phyloP scores from a whole-genome alignment of 2,888 invertebrate genomes.

The Hypomecis punctinalis region DNA sequence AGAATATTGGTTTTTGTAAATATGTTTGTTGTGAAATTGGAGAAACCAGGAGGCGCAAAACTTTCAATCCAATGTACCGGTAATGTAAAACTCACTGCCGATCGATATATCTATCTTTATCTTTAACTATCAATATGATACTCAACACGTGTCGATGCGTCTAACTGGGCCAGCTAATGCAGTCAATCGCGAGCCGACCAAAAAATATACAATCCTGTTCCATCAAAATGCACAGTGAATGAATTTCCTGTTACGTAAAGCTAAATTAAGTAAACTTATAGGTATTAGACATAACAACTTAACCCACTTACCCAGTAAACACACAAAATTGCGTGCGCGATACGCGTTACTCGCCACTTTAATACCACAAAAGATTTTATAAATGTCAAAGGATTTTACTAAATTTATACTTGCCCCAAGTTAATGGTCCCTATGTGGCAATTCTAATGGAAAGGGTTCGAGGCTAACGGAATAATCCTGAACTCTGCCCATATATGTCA shows the following conservation, averaged over 20 bases:
- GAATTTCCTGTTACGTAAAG: conserved; percentile 40
- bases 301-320: conserved; percentile 35
- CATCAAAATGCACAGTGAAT: conserved; percentile 36
- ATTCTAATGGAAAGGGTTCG: conserved; percentile 63
- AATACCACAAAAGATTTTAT: conserved; percentile 46
- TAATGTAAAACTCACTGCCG: conserved; percentile 26
- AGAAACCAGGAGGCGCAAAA: not conserved
- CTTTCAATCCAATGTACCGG: not conserved
- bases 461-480: conserved; percentile 54
- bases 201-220: conserved; percentile 65
- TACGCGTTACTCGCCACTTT: conserved; percentile 35
- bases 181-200: conserved; percentile 67
- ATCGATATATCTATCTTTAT: conserved; percentile 39
- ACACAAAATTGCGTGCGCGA: conserved; percentile 38
- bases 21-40: not conserved
- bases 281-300: conserved; percentile 23
- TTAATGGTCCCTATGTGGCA: conserved; percentile 65
- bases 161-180: conserved; percentile 67
- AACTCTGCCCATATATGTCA: conserved; percentile 60
- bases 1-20: too few species aligned
- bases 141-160: conserved; percentile 65
- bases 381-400: conserved; percentile 52
- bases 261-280: conserved; percentile 35
- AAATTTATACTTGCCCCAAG: conserved; percentile 58
- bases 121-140: conserved; percentile 49